Percentiles rank a stretch among this genome's conserved stretches.
Evolutionary conservation across 2,113 vertebrate species (phyloP).

Genomic region (Callospermophilus lateralis): DNA sequence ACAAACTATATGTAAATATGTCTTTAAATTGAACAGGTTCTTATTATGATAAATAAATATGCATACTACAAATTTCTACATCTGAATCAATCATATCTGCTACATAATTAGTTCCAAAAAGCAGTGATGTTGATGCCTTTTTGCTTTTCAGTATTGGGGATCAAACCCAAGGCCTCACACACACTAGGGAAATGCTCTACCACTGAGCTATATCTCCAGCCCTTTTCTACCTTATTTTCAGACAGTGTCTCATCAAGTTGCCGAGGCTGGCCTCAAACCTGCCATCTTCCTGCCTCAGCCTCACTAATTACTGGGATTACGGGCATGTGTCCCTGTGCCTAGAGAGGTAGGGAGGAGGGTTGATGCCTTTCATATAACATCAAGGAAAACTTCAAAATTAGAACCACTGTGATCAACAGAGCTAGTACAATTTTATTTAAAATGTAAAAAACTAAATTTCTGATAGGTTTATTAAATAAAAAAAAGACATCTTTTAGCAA

Average conservation of each 20-base stretch:
- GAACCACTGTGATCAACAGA: neutral
- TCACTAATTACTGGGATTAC: no score
- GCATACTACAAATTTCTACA: neutral
- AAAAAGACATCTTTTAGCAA: neutral
- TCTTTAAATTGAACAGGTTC: neutral
- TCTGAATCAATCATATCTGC: no score
- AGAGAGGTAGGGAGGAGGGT: neutral
- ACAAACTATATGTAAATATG: neutral
- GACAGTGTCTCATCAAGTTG: no score
- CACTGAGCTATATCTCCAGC: no score
- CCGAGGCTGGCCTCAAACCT: no score
- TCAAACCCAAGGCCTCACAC: no score
- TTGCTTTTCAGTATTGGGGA: no score
- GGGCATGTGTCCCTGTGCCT: no score
- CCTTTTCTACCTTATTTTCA: no score
- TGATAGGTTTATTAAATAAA: conserved; percentile 13
- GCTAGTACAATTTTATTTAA: neutral
- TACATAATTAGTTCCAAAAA: conserved; percentile 13
- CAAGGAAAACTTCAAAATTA: neutral
- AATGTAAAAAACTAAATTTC: neutral
- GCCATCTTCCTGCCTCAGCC: no score
- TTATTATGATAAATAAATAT: neutral
- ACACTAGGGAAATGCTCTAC: no score
- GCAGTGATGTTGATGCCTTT: neutral
- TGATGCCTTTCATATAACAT: neutral